Base-by-base conservation (phyloP, 2,888 invertebrate species). In the Gastrophysa polygoni region DNA sequence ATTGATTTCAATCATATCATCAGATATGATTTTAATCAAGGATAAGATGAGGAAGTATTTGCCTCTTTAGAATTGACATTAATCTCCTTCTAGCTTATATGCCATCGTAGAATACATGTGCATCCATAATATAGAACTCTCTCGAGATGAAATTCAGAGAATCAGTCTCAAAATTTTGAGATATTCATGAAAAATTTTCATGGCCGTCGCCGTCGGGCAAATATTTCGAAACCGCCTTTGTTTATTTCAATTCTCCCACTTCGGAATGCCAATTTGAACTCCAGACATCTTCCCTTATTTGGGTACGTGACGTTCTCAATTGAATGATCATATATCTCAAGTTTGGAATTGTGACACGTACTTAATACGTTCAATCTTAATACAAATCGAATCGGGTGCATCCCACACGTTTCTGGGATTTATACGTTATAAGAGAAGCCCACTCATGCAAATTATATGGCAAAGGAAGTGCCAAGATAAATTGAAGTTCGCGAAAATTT, bases 281-380 rank as follows among this genome's bases (percentile, higher is more conserved):
- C 11, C 4, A 11, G 11, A 38, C 10, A 14, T 14, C 1, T 38
- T 14, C 11, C 29, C 38, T 50, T 18, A 29, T 29, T n/a, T 24
- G 38, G 29, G 44, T 38, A 57, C 43, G 43, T 49, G 61, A 61
- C 61, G 29, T 28, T 29, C 44, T 44, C 28, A 21, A 56, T 44
- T 56, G 61, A 61, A 61, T 56, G 32, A 61, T 61, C 56, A 49
- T 50, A 34, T 28, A 50, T 49, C 18, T 38, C 56, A 29, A 43
- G 20, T 50, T 43, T 24, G 56, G 18, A 61, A 43, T 57, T 56
- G 32, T 50, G 50, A 48, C 61, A 61, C 46, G 50, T 61, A 44
- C 49, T 50, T 50, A 48, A 47, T 57, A 14, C 24, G n/a, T 18
- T 16, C 57, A 57, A 61, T 61, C 56, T 46, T 61, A 57, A 61